phyloP scores from a whole-genome alignment of 2,888 invertebrate genomes.

The Machimus rusticus region DNA sequence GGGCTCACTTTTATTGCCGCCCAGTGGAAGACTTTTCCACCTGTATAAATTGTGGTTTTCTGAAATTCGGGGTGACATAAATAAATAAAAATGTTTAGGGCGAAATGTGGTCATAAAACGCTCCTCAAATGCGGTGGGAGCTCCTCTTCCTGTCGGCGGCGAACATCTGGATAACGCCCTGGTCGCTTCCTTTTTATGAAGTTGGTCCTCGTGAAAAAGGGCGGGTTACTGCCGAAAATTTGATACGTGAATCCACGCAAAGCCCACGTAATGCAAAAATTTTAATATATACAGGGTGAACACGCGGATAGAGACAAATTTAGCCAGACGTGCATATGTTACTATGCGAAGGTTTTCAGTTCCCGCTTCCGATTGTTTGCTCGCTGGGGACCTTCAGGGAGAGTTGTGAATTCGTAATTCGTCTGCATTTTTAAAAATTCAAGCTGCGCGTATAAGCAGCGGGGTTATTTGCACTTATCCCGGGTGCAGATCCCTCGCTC shows the following conservation, averaged over 20 bases:
- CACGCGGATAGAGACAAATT: not conserved
- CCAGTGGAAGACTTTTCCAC: slow-evolving; percentile 8
- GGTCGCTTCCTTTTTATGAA: slow-evolving; percentile 7
- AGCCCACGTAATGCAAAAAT: not conserved
- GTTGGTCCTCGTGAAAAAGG: not conserved
- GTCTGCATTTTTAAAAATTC: not conserved
- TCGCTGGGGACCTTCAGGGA: not conserved
- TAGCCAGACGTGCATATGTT: slow-evolving; percentile 2
- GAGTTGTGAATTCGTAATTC: not conserved
- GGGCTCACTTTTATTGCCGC: slow-evolving; percentile 7
- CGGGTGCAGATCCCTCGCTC: not conserved
- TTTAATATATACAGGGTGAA: not conserved
- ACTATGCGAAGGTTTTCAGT: not conserved
- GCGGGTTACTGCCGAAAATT: slow-evolving; percentile 6
- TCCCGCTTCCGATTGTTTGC: not conserved
- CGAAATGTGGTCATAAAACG: slow-evolving; percentile 30
- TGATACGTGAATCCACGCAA: not conserved
- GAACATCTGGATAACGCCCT: not conserved
- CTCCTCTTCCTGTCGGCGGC: not conserved
- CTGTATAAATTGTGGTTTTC: slow-evolving; percentile 30
- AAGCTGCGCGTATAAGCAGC: not conserved
- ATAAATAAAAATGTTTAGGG: slow-evolving; percentile 37
- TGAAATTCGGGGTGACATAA: slow-evolving; percentile 33
- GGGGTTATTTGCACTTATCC: not conserved
- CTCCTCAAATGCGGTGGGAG: not conserved